Conservation (phyloP, 2,888 invertebrate genomes). For the Pseudoips prasinana region DNA sequence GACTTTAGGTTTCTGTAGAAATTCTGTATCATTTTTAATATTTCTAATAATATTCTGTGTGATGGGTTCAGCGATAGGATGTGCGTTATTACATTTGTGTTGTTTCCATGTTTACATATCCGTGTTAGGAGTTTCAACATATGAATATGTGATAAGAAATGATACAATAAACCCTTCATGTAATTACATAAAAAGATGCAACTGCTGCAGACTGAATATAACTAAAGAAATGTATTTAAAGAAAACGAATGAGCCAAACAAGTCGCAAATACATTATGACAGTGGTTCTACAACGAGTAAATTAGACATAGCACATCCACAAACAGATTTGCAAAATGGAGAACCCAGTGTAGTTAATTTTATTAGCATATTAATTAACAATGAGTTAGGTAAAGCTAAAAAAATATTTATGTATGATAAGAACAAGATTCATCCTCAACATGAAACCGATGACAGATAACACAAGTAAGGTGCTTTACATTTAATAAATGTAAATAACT, state of each 20-base stretch:
- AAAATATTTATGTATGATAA: conserved; percentile 57
- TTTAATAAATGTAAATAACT: no score
- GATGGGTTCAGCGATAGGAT: conserved; percentile 88
- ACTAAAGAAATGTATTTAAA: conserved; percentile 32
- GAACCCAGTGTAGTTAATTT: conserved; percentile 49
- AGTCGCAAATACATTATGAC: conserved; percentile 18
- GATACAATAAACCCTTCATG: conserved; percentile 39
- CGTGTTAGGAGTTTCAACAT: conserved; percentile 92
- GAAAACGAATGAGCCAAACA: conserved; percentile 26
- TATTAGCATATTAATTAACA: conserved; percentile 56
- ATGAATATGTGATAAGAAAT: conserved; percentile 88
- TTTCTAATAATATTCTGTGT: conserved; percentile 83
- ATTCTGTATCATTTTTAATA: conserved; percentile 59
- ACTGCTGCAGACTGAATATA: conserved; percentile 42
- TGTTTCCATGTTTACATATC: conserved; percentile 95
- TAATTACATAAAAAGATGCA: conserved; percentile 33
- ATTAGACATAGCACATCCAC: conserved; percentile 28
- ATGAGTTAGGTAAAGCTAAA: conserved; percentile 60
- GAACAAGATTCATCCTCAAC: conserved; percentile 68
- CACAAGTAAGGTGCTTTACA: no score
- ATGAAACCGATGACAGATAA: conserved; percentile 36
- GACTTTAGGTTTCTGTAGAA: conserved; percentile 49
- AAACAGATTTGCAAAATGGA: conserved; percentile 24
- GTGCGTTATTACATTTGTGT: conserved; percentile 90
- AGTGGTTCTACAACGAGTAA: conserved; percentile 26